Evolutionary conservation across 2,113 vertebrate genomes (phyloP).

Genomic region (Vanacampus margaritifer): DNA sequence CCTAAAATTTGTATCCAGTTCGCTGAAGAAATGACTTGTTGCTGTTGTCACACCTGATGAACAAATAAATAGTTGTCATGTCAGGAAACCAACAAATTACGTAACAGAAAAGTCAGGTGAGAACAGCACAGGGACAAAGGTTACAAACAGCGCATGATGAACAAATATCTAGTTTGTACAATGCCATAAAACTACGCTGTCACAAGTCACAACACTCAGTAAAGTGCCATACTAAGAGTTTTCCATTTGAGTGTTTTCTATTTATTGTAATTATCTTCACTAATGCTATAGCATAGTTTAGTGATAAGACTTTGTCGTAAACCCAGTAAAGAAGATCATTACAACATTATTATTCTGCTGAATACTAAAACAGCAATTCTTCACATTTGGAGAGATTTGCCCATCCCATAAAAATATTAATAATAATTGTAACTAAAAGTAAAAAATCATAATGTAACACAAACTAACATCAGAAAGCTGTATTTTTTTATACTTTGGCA

Average conservation of each 20-base stretch:
- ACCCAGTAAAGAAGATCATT: not conserved
- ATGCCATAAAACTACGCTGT: too few species aligned
- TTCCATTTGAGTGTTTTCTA: too few species aligned
- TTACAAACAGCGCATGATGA: too few species aligned
- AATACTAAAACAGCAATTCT: not conserved
- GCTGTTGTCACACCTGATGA: conserved; percentile 74
- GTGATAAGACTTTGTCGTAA: too few species aligned
- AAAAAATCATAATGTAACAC: not conserved
- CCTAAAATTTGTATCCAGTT: conserved; percentile 60
- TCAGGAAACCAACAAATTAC: not conserved
- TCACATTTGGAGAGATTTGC: not conserved
- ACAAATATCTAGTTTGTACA: too few species aligned
- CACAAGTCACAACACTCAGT: not conserved
- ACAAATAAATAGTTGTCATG: conserved; percentile 14
- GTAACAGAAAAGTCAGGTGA: not conserved
- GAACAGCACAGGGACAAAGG: not conserved
- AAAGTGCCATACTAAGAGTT: not conserved
- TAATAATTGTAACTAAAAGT: not conserved
- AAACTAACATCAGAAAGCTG: not conserved
- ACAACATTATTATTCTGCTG: not conserved
- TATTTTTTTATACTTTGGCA: not conserved
- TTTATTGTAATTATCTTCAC: too few species aligned
- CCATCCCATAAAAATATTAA: not conserved
- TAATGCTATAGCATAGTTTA: too few species aligned
- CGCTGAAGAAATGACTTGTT: conserved; percentile 44